Percentiles rank a stretch among this genome's conserved stretches.
These are phyloP conservation scores for Hydraecia micacea DNA, from an alignment of 2,888 invertebrate genomes.

Conservation along the genomic window DNA sequence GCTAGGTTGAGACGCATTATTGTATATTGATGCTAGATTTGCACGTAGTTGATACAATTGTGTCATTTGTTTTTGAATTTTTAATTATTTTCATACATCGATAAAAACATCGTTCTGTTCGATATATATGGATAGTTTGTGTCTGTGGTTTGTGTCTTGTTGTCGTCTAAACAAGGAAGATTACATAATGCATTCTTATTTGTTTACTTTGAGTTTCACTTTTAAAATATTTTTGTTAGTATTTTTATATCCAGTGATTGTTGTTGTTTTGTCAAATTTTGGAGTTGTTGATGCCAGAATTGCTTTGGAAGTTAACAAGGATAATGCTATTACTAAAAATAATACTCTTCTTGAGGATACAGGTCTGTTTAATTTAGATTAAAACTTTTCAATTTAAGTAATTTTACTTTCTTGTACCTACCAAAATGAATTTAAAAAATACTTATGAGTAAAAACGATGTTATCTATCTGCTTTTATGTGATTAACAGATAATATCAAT, in stretches of 20 bases:
- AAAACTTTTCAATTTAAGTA: not conserved
- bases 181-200: slow-evolving; percentile 40
- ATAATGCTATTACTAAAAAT: slow-evolving; percentile 15
- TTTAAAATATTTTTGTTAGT: slow-evolving; percentile 34
- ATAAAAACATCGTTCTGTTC: slow-evolving; percentile 44
- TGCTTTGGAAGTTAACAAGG: not conserved
- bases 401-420: not conserved
- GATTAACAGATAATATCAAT: not conserved
- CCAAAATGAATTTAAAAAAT: too few relatives aligned
- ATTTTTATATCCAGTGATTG: slow-evolving; percentile 17
- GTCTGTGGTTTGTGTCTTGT: slow-evolving; percentile 34
- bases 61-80: slow-evolving; percentile 45
- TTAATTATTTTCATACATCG: slow-evolving; percentile 33
- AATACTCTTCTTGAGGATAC: slow-evolving; percentile 12
- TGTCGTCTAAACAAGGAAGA: slow-evolving; percentile 38
- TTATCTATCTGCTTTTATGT: not conserved
- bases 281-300: slow-evolving; percentile 3
- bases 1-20: slow-evolving; percentile 42
- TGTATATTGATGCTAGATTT: slow-evolving; percentile 10
- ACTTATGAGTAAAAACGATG: not conserved
- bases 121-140: slow-evolving; percentile 34
- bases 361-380: slow-evolving; percentile 32
- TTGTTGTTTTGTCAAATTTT: slow-evolving; percentile 16
- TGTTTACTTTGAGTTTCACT: slow-evolving; percentile 16
- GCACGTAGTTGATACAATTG: slow-evolving; percentile 17